Evolutionary conservation across 2,888 invertebrate genomes (phyloP).

Genomic region (Drosophila peninsularis): DNA sequence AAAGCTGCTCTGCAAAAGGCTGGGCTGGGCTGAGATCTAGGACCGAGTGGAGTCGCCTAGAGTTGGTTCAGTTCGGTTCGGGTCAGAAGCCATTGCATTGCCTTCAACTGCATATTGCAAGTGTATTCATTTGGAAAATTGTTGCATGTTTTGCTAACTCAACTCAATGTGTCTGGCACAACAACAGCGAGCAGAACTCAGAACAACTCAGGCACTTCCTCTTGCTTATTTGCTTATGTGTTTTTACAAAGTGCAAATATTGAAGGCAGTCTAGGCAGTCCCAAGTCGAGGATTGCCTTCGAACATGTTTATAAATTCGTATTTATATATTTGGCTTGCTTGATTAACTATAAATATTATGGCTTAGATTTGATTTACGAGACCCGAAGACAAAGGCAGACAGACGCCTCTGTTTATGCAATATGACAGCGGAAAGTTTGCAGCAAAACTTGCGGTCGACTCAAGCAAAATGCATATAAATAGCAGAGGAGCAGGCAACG

Average conservation of each 20-base stretch:
- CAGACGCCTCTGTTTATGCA: conserved; percentile 25
- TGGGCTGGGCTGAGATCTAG: conserved; percentile 12
- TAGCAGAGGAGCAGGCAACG: conserved; percentile 5
- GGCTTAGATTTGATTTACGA: conserved; percentile 58
- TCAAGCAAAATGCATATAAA: conserved; percentile 33
- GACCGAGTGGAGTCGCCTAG: no score
- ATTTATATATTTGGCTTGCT: conserved; percentile 77
- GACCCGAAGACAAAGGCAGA: conserved; percentile 40
- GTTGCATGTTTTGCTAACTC: conserved; percentile 76
- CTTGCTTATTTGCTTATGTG: conserved; percentile 59
- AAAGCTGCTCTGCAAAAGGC: conserved; percentile 34
- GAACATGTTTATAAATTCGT: conserved; percentile 74
- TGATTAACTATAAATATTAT: conserved; percentile 77
- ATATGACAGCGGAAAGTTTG: conserved; percentile 45
- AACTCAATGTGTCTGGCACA: conserved; percentile 65
- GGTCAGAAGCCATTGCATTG: conserved; percentile 37
- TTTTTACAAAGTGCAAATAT: conserved; percentile 62
- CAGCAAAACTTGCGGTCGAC: conserved; percentile 32
- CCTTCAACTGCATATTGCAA: conserved; percentile 65
- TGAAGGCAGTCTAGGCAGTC: conserved; percentile 26
- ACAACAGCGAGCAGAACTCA: conserved; percentile 20
- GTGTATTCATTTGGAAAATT: conserved; percentile 82
- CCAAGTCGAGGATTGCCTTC: conserved; percentile 22
- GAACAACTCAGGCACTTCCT: conserved; percentile 43
- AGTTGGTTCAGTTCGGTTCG: conserved; percentile 11